These are phyloP conservation scores for Phrynocephalus guinanensis DNA, from an alignment of 2,797 vertebrate genomes.

Conservation along the genomic window DNA sequence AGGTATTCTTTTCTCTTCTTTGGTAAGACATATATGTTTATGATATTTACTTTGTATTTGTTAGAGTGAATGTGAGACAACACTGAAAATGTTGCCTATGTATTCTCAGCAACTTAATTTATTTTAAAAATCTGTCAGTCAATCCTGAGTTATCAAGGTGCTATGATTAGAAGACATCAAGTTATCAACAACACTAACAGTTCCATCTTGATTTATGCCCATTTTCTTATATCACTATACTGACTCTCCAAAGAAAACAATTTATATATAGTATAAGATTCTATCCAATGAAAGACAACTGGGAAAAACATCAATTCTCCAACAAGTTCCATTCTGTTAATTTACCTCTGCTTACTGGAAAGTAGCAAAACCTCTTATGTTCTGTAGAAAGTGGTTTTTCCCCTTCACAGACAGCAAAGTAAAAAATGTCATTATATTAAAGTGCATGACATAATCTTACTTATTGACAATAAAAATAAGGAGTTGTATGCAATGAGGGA, in stretches of 20 bases:
- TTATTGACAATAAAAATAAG: constrained; percentile 25
- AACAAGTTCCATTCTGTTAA: constrained; percentile 27
- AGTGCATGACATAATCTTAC: constrained; percentile 9
- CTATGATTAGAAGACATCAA: background rate
- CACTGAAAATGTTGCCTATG: background rate
- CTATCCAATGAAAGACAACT: constrained; percentile 45
- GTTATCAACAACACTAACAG: constrained; percentile 38
- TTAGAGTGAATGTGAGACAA: constrained; percentile 7
- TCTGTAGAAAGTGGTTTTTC: constrained; percentile 36
- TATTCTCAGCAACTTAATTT: constrained; percentile 20
- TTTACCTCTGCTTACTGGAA: background rate
- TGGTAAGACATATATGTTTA: background rate
- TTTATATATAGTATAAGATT: background rate
- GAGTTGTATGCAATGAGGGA: constrained; percentile 9
- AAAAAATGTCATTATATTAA: constrained; percentile 25
- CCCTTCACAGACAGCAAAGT: background rate
- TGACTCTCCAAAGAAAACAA: background rate
- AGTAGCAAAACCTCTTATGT: constrained; percentile 19
- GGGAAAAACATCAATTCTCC: constrained; percentile 29
- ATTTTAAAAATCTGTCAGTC: constrained; percentile 30
- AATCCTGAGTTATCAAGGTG: constrained; percentile 20
- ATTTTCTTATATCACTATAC: constrained; percentile 23
- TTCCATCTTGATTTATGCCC: constrained; percentile 5
- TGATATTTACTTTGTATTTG: constrained; percentile 1
- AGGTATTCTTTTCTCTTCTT: background rate